phyloP scores from a whole-genome alignment of 30 jellyfish, hydroid and myxozoan species.

The Catostylus mosaicus region DNA sequence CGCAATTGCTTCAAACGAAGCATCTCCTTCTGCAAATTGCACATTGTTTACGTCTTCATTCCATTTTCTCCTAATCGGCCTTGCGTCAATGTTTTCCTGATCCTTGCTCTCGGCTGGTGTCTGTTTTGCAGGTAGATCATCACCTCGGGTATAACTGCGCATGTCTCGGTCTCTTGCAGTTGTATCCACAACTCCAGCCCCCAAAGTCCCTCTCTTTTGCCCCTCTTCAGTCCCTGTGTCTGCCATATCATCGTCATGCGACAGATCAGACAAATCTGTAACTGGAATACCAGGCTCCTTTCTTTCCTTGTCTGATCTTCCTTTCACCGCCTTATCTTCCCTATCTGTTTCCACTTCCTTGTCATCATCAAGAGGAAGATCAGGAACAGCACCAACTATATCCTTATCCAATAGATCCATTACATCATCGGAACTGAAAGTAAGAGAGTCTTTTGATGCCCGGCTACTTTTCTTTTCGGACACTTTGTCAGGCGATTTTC shows the following conservation, averaged over 20 bases:
- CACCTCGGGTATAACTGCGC: slow-evolving; percentile 13
- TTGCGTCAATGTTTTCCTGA: slow-evolving; percentile 43
- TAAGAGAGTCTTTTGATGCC: slow-evolving; percentile 53
- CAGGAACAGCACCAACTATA: slow-evolving; percentile 75
- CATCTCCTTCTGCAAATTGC: slow-evolving; percentile 26
- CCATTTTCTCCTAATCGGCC: slow-evolving; percentile 20
- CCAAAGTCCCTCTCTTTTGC: background rate
- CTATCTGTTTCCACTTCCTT: background rate
- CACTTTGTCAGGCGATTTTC: slow-evolving; percentile 1
- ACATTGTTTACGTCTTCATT: background rate
- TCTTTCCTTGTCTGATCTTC: background rate
- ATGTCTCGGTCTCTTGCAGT: background rate
- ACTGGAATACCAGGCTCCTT: slow-evolving; percentile 7
- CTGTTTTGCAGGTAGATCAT: slow-evolving; percentile 55
- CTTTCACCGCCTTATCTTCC: background rate
- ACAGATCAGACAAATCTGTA: slow-evolving; percentile 16
- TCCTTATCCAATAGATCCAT: slow-evolving; percentile 71
- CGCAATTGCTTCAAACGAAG: background rate
- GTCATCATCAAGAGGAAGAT: slow-evolving; percentile 72
- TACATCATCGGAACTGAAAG: slow-evolving; percentile 72
- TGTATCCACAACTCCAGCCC: background rate
- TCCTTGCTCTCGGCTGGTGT: slow-evolving; percentile 66
- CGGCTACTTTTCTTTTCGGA: slow-evolving; percentile 30
- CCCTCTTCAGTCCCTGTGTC: background rate
- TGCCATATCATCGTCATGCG: background rate